phyloP scores from a whole-genome alignment of 2,113 vertebrate species.

The Mystacornis crossleyi region DNA sequence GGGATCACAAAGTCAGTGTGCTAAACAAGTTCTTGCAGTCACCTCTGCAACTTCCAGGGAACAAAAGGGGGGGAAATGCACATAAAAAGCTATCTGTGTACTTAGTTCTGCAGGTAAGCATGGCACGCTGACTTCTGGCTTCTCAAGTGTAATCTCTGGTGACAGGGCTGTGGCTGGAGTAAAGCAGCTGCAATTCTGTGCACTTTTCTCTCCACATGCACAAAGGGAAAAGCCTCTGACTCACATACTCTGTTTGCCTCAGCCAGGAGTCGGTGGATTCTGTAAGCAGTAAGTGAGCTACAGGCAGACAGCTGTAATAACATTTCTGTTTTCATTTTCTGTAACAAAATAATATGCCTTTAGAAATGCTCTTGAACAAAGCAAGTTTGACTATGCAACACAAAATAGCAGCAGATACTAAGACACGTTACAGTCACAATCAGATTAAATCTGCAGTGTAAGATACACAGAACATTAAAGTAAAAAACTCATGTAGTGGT shows the following conservation, averaged over 20 bases:
- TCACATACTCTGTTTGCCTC: background rate
- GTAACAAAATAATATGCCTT: background rate
- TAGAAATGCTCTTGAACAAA: background rate
- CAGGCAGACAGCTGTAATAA: background rate
- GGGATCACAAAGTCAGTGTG: background rate
- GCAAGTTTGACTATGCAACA: background rate
- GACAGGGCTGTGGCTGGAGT: background rate
- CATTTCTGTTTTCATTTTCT: conserved; percentile 9
- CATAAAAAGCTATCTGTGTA: background rate
- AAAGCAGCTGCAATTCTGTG: background rate
- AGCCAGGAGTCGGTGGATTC: background rate
- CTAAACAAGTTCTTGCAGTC: background rate
- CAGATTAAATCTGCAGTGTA: background rate
- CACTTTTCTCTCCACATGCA: background rate
- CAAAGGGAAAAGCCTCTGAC: conserved; percentile 1
- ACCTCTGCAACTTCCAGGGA: background rate
- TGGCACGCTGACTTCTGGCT: background rate
- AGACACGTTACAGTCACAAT: background rate
- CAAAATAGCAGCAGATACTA: background rate
- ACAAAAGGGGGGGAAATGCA: accelerated
- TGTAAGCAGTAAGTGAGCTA: background rate
- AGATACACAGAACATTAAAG: background rate
- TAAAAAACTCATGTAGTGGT: conserved; percentile 2
- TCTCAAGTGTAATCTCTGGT: background rate
- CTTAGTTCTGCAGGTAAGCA: background rate